Percentiles rank a stretch among this genome's conserved stretches.
These are phyloP conservation scores for Caradrina clavipalpis DNA, from an alignment of 2,888 invertebrate genomes.

Conservation along the genomic window DNA sequence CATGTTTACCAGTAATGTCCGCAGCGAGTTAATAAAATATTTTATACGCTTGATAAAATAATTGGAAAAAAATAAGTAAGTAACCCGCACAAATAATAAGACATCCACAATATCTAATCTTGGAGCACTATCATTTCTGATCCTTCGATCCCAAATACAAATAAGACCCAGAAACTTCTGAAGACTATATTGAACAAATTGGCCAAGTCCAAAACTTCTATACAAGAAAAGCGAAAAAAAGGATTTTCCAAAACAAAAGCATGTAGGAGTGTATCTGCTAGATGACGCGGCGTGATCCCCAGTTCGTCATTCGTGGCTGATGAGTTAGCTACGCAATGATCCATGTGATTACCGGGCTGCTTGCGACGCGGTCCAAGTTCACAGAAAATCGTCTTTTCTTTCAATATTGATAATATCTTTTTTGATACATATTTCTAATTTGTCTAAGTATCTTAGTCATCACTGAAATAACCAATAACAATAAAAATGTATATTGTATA, in stretches of 20 bases:
- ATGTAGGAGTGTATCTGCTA: conserved; percentile 53
- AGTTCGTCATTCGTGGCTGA: conserved; percentile 73
- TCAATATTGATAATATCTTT: not conserved
- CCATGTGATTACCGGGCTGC: conserved; percentile 74
- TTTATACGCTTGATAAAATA: conserved; percentile 2
- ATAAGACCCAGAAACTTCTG: conserved; percentile 48
- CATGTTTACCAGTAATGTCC: no score
- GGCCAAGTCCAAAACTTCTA: conserved; percentile 46
- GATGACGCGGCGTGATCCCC: conserved; percentile 70
- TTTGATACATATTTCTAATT: not conserved
- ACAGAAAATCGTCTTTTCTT: not conserved
- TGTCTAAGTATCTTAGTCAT: no score
- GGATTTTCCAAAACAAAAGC: conserved; percentile 57
- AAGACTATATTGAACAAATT: conserved; percentile 47
- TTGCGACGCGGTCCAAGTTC: conserved; percentile 43
- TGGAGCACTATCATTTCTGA: conserved; percentile 38
- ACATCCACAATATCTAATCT: conserved; percentile 42
- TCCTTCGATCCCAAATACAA: conserved; percentile 48
- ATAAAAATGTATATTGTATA: no score
- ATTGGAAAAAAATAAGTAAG: conserved; percentile 29
- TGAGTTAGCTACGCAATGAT: conserved; percentile 74
- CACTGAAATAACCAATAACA: no score
- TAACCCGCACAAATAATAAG: conserved; percentile 33
- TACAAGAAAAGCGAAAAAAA: conserved; percentile 42
- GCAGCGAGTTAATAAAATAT: not conserved